A percentile compares a stretch with the other conserved stretches of the same genome.
Evolutionary conservation across 1,140 invertebrate genomes (phyloP).

Genomic region (Drosophila quadrilineata): DNA sequence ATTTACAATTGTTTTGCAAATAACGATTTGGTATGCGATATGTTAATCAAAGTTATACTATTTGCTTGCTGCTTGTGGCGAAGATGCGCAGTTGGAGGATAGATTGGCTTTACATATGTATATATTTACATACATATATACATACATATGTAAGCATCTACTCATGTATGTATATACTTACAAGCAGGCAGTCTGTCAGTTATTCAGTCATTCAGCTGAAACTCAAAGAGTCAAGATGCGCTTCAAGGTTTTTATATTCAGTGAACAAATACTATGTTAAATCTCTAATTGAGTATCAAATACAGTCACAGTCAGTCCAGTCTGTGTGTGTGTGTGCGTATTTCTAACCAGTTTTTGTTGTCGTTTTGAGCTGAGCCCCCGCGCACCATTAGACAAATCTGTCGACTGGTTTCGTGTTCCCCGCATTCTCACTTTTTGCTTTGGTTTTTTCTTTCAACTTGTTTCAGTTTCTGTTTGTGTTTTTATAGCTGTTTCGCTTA

Average conservation of each 20-base stretch:
- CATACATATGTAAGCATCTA: no score
- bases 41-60: slow-evolving; percentile 23
- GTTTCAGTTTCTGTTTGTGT: slow-evolving; percentile 24
- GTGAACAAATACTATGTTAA: slow-evolving; percentile 14
- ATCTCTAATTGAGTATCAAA: slow-evolving; percentile 18
- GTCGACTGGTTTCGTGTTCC: slow-evolving; percentile 56
- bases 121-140: no score
- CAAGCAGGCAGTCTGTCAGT: neutral
- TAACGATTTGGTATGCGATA: slow-evolving; percentile 32
- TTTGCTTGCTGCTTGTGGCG: neutral
- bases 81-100: slow-evolving; percentile 7
- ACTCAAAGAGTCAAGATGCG: slow-evolving; percentile 66
- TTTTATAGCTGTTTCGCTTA: slow-evolving; percentile 34
- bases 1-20: slow-evolving; percentile 10
- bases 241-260: slow-evolving; percentile 49
- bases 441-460: slow-evolving; percentile 7
- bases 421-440: slow-evolving; percentile 57
- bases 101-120: slow-evolving; percentile 25
- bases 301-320: neutral
- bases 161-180: no score
- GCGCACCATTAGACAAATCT: slow-evolving; percentile 67
- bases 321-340: slow-evolving; percentile 23
- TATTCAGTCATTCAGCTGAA: no score
- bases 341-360: slow-evolving; percentile 65
- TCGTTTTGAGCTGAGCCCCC: slow-evolving; percentile 15